phyloP scores from a whole-genome alignment of 2,113 vertebrate genomes.

The Rhinoderma darwinii region DNA sequence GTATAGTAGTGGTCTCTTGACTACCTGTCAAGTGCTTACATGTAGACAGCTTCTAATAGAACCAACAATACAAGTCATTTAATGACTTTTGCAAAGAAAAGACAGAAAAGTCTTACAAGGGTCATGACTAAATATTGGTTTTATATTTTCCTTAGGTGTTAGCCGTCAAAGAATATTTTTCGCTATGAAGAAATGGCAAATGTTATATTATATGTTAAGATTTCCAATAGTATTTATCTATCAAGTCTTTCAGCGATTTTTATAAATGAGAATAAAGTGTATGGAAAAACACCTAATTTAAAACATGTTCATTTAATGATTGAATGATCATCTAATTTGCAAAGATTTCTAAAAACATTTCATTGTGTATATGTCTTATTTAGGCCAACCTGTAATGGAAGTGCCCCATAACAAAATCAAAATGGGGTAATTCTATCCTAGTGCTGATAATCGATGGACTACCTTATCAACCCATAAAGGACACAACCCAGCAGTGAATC shows the following conservation, averaged over 20 bases:
- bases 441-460: too few species aligned
- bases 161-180: conserved; percentile 12
- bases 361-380: too few species aligned
- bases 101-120: conserved; percentile 12
- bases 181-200: neutral
- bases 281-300: too few species aligned
- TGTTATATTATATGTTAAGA: neutral
- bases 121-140: conserved; percentile 36
- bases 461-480: too few species aligned
- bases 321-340: too few species aligned
- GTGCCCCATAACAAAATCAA: too few species aligned
- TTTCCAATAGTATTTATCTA: neutral
- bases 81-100: conserved; percentile 36
- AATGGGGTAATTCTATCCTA: too few species aligned
- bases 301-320: too few species aligned
- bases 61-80: conserved; percentile 37
- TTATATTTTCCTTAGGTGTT: conserved; percentile 33
- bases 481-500: too few species aligned
- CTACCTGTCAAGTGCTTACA: conserved; percentile 41
- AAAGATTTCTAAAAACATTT: too few species aligned
- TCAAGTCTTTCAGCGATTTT: neutral
- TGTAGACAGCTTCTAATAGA: conserved; percentile 49
- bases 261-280: neutral
- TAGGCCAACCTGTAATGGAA: too few species aligned
- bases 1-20: conserved; percentile 16